phyloP scores from a whole-genome alignment of 2,113 vertebrate genomes.

The Gasterosteus aculeatus region DNA sequence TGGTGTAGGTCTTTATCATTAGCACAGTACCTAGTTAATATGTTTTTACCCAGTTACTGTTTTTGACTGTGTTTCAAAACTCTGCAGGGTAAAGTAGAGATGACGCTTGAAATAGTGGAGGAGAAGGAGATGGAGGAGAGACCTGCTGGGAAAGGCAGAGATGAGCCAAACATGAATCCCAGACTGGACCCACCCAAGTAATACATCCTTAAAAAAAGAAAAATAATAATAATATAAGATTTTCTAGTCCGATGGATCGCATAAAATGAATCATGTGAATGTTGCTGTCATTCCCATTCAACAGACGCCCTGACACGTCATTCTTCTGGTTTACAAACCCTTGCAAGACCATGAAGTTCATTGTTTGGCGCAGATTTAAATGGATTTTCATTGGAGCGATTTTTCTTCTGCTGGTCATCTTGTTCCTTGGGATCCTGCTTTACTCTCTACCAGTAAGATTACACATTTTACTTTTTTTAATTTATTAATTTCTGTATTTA shows the following conservation, averaged over 20 bases:
- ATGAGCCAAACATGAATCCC: conserved; percentile 99
- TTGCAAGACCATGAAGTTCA: conserved; percentile 96
- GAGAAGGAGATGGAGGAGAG: conserved; percentile 93
- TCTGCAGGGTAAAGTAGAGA: conserved; percentile 94
- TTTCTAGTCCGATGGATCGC: background rate
- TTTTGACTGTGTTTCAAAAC: conserved; percentile 38
- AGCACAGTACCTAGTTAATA: background rate
- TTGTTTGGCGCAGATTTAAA: conserved; percentile 94
- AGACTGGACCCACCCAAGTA: conserved; percentile 94
- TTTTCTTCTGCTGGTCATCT: conserved; percentile 84
- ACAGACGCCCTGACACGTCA: conserved; percentile 95
- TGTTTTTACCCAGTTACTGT: background rate
- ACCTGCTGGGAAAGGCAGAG: conserved; percentile 94
- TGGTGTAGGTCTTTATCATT: conserved; percentile 82
- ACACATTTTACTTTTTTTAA: conserved; percentile 5
- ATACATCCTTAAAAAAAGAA: conserved; percentile 44
- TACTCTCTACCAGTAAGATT: conserved; percentile 92
- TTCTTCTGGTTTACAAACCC: conserved; percentile 99
- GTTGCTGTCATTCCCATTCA: conserved; percentile 8
- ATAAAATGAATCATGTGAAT: background rate
- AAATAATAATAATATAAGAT: background rate
- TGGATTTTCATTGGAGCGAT: conserved; percentile 89
- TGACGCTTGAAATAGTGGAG: conserved; percentile 94
- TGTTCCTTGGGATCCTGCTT: conserved; percentile 91
- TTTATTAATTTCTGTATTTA: background rate